Percentiles rank a stretch among this genome's conserved stretches.
phyloP scores from a whole-genome alignment of 2,113 vertebrate species.

The Carettochelys insculpta region DNA sequence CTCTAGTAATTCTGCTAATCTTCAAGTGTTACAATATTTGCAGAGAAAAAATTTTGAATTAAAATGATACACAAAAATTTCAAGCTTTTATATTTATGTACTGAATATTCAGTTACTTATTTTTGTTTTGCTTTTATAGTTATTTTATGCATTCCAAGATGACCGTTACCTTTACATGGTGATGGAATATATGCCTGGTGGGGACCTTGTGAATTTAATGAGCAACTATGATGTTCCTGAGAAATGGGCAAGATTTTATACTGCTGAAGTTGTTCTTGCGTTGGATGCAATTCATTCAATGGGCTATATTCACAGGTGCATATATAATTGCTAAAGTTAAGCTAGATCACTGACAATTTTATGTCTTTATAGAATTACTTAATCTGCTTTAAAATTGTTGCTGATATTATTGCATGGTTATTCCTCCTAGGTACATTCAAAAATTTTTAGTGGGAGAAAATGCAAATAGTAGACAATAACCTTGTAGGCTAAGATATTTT shows the following conservation, averaged over 20 bases:
- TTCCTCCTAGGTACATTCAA: background rate
- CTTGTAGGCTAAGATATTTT: background rate
- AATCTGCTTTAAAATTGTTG: background rate
- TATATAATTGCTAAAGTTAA: slow-evolving; percentile 13
- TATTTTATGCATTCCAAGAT: slow-evolving; percentile 99
- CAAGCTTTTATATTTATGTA: background rate
- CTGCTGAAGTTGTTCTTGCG: slow-evolving; percentile 96
- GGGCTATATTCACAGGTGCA: slow-evolving; percentile 98
- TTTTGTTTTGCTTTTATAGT: slow-evolving; percentile 74
- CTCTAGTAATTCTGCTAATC: slow-evolving; percentile 16
- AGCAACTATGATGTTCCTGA: slow-evolving; percentile 98
- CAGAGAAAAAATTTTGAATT: background rate
- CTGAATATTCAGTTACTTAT: background rate
- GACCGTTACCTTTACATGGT: slow-evolving; percentile 99
- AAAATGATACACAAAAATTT: background rate
- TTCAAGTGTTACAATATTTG: slow-evolving; percentile 22
- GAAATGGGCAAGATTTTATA: slow-evolving; percentile 99
- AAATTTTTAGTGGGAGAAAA: background rate
- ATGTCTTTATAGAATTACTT: background rate
- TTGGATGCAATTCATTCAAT: slow-evolving; percentile 98
- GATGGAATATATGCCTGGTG: slow-evolving; percentile 99
- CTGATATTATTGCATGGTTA: background rate
- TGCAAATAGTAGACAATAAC: background rate
- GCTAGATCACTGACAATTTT: background rate
- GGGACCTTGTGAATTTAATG: slow-evolving; percentile 98